Base-by-base conservation (phyloP, 2,888 invertebrate genomes). In the Cenopis cana region DNA sequence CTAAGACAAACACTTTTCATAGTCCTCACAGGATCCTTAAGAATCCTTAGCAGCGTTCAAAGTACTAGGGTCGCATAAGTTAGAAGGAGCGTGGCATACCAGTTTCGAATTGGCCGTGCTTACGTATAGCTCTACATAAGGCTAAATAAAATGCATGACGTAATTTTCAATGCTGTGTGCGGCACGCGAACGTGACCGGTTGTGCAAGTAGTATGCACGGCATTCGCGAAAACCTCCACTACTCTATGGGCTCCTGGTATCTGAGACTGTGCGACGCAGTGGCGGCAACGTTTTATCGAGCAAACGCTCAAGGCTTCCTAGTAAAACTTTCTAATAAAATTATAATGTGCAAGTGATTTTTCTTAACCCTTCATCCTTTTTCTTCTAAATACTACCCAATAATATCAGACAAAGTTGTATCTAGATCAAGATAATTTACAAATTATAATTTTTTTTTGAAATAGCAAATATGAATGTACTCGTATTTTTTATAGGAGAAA, bases 121-220 rank as follows among this genome's bases (percentile, higher is more conserved):
- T 75, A 75, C 77, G 76, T 80, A 77, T 78, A 85, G 89, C 85
- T 85, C 88, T 87, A 88, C 87, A 87, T 91, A 89, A 88, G 86
- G 89, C 85, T 87, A 88, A 89, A 89, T 87, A 84, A 89, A 88
- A 84, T 84, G 78, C 84, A 85, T 92, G 91, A 91, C 90, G 91
- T 90, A 91, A 92, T 85, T 85, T 85, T 85, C 87, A 87, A 87
- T 89, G 89, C 84, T 87, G 89, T 85, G 87, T 86, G 87, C 87
- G 86, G 83, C 81, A 77, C 82, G 83, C 84, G 81, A 84, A 85
- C 86, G 84, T 84, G 88, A 86, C 87, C 85, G 84, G 88, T 89
- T 87, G 86, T 87, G 87, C 88, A 87, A 87, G 88, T 90, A 87
- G 87, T 90, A 82, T 86, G 85, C 85, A 83, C 68, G 75, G 73